phyloP scores from a whole-genome alignment of 2,113 vertebrate genomes.

The Sinocyclocheilus maitianheensis region DNA sequence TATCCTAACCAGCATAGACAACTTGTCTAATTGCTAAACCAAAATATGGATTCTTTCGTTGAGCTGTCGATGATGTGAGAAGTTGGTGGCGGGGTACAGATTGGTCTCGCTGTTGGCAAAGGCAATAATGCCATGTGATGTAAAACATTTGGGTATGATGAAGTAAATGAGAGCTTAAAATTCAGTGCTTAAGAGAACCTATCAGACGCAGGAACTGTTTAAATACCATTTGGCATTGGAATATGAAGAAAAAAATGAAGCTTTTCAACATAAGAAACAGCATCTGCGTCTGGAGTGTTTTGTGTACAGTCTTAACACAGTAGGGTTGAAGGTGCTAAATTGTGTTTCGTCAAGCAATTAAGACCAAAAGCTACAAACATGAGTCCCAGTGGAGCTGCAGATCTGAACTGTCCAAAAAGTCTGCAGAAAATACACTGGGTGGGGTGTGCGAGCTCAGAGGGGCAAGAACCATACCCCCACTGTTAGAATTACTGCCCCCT shows the following conservation, averaged over 20 bases:
- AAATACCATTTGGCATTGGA: constrained; percentile 34
- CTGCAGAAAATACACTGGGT: constrained; percentile 91
- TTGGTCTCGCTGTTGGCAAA: constrained; percentile 39
- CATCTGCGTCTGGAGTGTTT: constrained; percentile 46
- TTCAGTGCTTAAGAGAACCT: constrained; percentile 53
- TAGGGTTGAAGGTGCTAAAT: constrained; percentile 58
- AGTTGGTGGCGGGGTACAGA: background rate
- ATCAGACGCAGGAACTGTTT: constrained; percentile 29
- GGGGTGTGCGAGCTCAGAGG: constrained; percentile 81
- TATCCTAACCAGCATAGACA: background rate
- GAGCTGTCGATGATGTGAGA: background rate
- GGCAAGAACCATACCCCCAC: constrained; percentile 67
- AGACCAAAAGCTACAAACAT: constrained; percentile 80
- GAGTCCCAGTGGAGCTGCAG: constrained; percentile 96
- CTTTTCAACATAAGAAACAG: constrained; percentile 42
- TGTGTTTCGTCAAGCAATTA: constrained; percentile 46
- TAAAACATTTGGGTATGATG: constrained; percentile 16
- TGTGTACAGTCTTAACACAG: constrained; percentile 64
- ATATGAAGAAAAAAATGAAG: constrained; percentile 3
- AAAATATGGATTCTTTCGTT: background rate
- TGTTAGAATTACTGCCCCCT: constrained; percentile 27
- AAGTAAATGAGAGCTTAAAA: constrained; percentile 13
- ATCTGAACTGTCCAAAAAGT: constrained; percentile 94
- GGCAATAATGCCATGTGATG: background rate
- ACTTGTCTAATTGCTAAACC: constrained; percentile 14